These are phyloP conservation scores for Trogon surrucura DNA, from an alignment of 2,113 vertebrate species.

Conservation along the genomic window DNA sequence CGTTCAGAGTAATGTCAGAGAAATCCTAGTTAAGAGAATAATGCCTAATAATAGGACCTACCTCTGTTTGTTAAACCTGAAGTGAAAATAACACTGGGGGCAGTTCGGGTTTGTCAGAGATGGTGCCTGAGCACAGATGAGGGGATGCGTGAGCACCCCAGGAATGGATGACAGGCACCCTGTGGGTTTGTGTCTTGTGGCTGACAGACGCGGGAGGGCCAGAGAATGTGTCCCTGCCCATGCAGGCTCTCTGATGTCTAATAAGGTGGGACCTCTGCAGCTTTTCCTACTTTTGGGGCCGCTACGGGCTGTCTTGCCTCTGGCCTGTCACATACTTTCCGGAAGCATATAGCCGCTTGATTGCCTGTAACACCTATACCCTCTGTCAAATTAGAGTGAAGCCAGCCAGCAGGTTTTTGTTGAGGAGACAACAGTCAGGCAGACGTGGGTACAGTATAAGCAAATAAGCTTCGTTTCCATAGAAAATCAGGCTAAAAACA, in stretches of 20 bases:
- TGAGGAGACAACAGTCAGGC: not conserved
- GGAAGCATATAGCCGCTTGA: not conserved
- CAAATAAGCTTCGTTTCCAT: conserved; percentile 54
- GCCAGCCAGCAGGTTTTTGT: not conserved
- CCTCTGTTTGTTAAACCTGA: not conserved
- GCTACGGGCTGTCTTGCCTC: not conserved
- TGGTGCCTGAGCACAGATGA: rapidly evolving
- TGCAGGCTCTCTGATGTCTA: not conserved
- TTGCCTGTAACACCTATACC: not conserved
- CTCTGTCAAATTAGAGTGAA: conserved; percentile 26
- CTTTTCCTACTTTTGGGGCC: not conserved
- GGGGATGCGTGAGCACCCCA: not conserved
- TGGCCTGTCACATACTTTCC: not conserved
- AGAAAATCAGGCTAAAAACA: conserved; percentile 61
- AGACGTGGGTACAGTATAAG: conserved; percentile 10
- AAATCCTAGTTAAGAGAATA: not conserved
- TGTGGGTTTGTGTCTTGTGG: not conserved
- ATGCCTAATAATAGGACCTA: not conserved
- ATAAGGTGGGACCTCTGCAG: not conserved
- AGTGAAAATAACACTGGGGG: not conserved
- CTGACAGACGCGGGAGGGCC: not conserved
- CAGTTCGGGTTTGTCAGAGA: not conserved
- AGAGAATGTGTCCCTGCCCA: rapidly evolving
- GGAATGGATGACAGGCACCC: not conserved
- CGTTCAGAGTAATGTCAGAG: not conserved